A percentile compares a stretch with the other conserved stretches of the same genome.
phyloP scores from a whole-genome alignment of 2,797 vertebrate genomes.

The Danionella dracula region DNA sequence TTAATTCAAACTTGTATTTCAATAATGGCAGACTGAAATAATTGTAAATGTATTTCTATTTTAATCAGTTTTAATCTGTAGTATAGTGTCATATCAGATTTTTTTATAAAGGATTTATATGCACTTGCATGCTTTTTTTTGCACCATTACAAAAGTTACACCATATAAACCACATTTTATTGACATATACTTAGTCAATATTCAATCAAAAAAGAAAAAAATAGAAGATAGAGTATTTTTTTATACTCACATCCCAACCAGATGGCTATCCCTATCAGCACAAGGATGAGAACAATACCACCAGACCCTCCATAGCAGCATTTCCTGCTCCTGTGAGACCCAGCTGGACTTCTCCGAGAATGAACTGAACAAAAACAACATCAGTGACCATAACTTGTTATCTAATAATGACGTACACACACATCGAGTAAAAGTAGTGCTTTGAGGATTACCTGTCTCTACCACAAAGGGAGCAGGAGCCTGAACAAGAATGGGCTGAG shows the following conservation, averaged over 20 bases:
- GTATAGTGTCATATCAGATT: no score
- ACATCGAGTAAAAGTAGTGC: background rate
- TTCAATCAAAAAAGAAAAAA: no score
- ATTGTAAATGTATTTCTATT: no score
- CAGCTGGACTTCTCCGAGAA: background rate
- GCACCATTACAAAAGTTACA: no score
- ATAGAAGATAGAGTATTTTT: no score
- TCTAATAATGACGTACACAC: background rate
- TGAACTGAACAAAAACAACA: background rate
- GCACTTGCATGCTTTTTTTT: no score
- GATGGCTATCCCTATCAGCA: conserved; percentile 32
- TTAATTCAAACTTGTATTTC: no score
- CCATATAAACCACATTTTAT: no score
- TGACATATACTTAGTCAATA: no score
- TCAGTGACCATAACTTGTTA: background rate
- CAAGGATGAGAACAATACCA: background rate
- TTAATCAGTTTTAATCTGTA: no score
- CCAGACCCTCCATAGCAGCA: conserved; percentile 27
- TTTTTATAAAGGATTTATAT: no score
- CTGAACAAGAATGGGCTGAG: conserved; percentile 16
- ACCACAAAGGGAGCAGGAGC: background rate
- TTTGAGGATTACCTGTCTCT: conserved; percentile 22
- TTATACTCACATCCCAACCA: conserved; percentile 43
- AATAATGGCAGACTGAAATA: no score
- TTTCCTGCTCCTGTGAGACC: background rate